Evolutionary conservation across 2,888 invertebrate species (phyloP), one percentile per base, ranked within the genome.

Genomic region (Oeneis ivallda): DNA sequence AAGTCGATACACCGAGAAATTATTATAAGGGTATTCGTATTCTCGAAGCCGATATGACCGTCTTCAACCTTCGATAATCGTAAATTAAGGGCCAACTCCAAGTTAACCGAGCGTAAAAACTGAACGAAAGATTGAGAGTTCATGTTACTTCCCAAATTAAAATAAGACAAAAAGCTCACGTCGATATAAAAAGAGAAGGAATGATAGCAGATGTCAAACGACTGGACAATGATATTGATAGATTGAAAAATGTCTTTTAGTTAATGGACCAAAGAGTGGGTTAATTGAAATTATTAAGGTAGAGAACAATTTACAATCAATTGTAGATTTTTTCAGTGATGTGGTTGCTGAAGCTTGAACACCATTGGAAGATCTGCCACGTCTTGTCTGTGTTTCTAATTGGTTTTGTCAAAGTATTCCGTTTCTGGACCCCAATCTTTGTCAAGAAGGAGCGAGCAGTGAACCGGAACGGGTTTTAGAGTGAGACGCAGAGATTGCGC

Each of bases 51-150:
- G 79, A 81, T 83, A 81, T 78, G 78, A 82, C 83, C 83, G 84
- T 87, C 84, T 87, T 87, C 81, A 85, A 85, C 83, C 74, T 75
- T 77, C 86, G 82, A 87, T 87, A 86, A 88, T 87, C 89, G 82
- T 89, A 90, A 90, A 90, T 89, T 87, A 85, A 82, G 80, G 79
- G 69, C 81, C 81, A 77, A 81, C 79, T 79, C 78, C 77, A 79
- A 82, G 80, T 86, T 80, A 87, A 91, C 87, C 79, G 87, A 86
- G 87, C 88, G 88, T 89, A 84, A 88, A 90, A 90, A 87, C 87
- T 86, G 81, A 81, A 80, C 82, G 76, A 80, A 83, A 81, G 82
- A 86, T 87, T 87, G 86, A 84, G 85, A 86, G 89, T 88, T 89
- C 89, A 86, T 85, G 86, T 89, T 89, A 86, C 88, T 84, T 15